Evolutionary conservation across 2,888 invertebrate genomes (phyloP), one percentile per base, ranked within the genome.

Genomic region (Cosmopolites sordidus): DNA sequence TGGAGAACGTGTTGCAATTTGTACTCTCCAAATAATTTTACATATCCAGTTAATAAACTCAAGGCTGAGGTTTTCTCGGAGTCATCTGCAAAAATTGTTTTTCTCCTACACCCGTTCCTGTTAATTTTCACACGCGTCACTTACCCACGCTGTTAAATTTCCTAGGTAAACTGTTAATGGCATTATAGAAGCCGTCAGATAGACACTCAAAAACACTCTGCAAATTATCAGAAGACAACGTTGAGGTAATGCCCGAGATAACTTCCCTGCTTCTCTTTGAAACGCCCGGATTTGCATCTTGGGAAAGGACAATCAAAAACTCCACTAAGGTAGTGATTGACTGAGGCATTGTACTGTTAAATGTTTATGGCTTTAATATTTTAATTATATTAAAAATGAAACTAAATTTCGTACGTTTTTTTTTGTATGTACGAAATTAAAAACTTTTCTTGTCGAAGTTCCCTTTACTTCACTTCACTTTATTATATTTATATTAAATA

Each of bases 21-120:
- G 62, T 79, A 76, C 12, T 76, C 70, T 5, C 78, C 78, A 45
- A 89, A 71, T 46, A 83, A 71, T 46, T 75, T 71, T 9, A 89
- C 65, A 69, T 88, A 87, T 2, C 88, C 89, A 58, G 81, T 78
- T 0, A 89, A 62, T 43, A 85, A 78, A 64, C 83, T 80, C 42
- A 90, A 69, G 3, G 80, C 78, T 0, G 80, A 73, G 16, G 83
- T 67, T 67, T 88, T 87, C 60, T 83, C 78, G 1, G 64, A 67
- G 17, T 81, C 78, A 62, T 86, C 87, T 80, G 69, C 3, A 65
- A 66, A 40, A 27, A 46, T 22, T 22, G 4, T 22, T 5, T 22
- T 22, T 22, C 4, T 22, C n/a, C 9, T 27, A 27, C 5, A 27
- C 9, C 27, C 5, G 27, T 27, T 27, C 9, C 9, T 27, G 9